Base-by-base conservation (phyloP, 2,888 invertebrate species). In the Mythimna albipuncta region DNA sequence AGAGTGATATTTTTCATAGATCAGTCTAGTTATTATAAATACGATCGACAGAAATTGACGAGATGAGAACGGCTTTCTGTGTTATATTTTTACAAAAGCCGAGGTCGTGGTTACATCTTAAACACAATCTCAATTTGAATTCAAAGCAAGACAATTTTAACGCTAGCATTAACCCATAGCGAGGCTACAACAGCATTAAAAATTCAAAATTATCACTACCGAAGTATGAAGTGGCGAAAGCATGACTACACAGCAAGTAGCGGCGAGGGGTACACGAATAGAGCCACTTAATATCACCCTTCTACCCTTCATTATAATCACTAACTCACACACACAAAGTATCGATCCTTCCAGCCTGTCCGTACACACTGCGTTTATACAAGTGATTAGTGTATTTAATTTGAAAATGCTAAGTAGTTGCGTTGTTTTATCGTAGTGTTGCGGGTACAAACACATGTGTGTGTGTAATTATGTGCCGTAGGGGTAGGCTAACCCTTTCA, bases 381-480 rank as follows among this genome's bases (percentile, higher is more conserved):
- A 94, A 94, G 95, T 96, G 95, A 96, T 96, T 96, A 96, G 96
- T 96, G 96, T 96, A 95, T 95, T 96, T 96, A 95, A 96, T 96
- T 96, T 95, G 96, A 96, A 96, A 96, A 96, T 95, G 96, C 94
- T 96, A 96, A 96, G 96, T 95, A 96, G 96, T 96, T 95, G 93
- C 93, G 93, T 94, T 95, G 95, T 94, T 95, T 94, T 93, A 93
- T 93, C 88, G 91, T 85, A 91, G 94, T 93, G 91, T 92, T 92
- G 91, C 69, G 64, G 73, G 80, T 52, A 58, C 57, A 57, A 19
- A 57, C 57, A 32, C 32, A 84, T 87, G 92, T 90, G 91, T 89
- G 93, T 84, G 91, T 89, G 93, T 95, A 94, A 94, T 94, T 94
- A 94, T 91, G 91, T 89, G 85, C 82, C 79, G 87, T 89, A 88